Percentiles rank a stretch among this genome's conserved stretches.
Evolutionary conservation across 2,797 vertebrate species (phyloP).

Genomic region (Anguilla megastoma): DNA sequence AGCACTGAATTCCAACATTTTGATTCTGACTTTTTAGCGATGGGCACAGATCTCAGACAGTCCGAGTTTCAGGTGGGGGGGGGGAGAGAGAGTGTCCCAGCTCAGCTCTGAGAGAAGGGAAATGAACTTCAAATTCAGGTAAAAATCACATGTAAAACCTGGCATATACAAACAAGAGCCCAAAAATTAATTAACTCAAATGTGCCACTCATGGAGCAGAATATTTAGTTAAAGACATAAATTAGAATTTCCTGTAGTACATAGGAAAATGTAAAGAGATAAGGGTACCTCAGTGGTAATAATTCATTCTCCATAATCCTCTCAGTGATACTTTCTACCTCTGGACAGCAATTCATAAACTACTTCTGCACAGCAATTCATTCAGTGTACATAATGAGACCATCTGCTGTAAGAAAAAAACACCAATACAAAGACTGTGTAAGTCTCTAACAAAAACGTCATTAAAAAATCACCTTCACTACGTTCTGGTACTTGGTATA

Average conservation of each 20-base stretch:
- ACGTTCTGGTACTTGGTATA: too few species aligned
- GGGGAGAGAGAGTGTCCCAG: constrained; percentile 35
- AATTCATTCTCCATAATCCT: not conserved
- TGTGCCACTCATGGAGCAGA: not conserved
- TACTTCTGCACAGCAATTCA: not conserved
- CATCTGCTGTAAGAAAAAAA: not conserved
- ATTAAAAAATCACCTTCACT: not conserved
- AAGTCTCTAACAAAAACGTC: not conserved
- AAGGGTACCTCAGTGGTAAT: not conserved
- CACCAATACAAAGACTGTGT: too few species aligned
- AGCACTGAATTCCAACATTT: not conserved
- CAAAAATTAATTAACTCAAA: not conserved
- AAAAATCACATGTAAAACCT: constrained; percentile 18
- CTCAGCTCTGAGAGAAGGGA: constrained; percentile 42
- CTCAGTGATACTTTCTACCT: not conserved
- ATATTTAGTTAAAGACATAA: not conserved
- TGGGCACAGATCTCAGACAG: constrained; percentile 41
- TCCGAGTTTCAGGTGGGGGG: constrained; percentile 29
- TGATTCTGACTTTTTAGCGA: constrained; percentile 45
- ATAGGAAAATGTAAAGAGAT: constrained; percentile 7
- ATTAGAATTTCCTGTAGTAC: constrained; percentile 32
- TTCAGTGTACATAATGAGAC: not conserved
- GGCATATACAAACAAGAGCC: not conserved
- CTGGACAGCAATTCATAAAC: not conserved
- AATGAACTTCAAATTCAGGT: constrained; percentile 55